Evolutionary conservation across 2,797 vertebrate genomes (phyloP).

Genomic region (Poeciliopsis turneri): DNA sequence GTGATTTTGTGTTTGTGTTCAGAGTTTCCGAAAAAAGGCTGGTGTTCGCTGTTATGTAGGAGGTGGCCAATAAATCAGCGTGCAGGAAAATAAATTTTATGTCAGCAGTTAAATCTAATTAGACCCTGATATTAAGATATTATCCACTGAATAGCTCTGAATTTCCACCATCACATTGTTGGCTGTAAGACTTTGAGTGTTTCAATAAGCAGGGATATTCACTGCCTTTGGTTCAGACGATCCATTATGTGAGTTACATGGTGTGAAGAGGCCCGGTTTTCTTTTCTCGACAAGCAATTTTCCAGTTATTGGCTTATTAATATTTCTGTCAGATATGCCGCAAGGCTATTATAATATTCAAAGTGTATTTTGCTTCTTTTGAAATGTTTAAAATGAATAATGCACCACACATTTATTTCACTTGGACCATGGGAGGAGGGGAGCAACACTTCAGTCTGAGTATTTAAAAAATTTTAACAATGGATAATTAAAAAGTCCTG

Average conservation of each 20-base stretch:
- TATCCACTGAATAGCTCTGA: constrained; percentile 17
- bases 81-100: constrained; percentile 6
- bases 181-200: not conserved
- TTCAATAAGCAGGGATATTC: constrained; percentile 9
- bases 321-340: not conserved
- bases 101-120: constrained; percentile 39
- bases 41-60: constrained; percentile 41
- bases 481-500: not conserved
- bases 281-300: not conserved
- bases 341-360: constrained; percentile 40
- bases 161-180: constrained; percentile 17
- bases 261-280: not conserved
- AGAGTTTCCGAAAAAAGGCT: constrained; percentile 13
- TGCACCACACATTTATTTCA: constrained; percentile 54
- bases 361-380: constrained; percentile 50
- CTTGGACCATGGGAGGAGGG: constrained; percentile 47
- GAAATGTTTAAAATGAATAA: constrained; percentile 43
- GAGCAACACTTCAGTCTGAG: not conserved
- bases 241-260: constrained; percentile 5
- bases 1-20: constrained; percentile 52
- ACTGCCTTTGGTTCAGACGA: constrained; percentile 7
- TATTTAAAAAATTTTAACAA: not conserved
- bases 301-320: constrained; percentile 3
- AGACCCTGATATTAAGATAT: constrained; percentile 40
- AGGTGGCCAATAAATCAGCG: constrained; percentile 32